A percentile compares a stretch with the other conserved stretches of the same genome.
Evolutionary conservation across 2,888 invertebrate species (phyloP).

Genomic region (Osmoderma eremita): DNA sequence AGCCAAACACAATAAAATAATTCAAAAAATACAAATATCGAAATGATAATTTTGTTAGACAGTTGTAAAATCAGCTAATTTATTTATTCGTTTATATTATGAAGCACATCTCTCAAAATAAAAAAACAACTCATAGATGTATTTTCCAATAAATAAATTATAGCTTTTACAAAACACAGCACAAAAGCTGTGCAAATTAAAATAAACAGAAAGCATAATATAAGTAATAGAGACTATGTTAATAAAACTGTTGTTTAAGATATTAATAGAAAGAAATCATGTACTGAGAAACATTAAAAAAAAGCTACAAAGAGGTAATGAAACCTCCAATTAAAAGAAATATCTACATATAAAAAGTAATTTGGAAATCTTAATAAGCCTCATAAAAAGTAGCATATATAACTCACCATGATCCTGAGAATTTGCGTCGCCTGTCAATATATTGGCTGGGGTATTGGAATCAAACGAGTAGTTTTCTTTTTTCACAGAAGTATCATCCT

Average conservation of each 20-base stretch:
- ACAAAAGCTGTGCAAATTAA: too few species aligned
- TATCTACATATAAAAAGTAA: conserved; percentile 1
- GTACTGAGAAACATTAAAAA: not conserved
- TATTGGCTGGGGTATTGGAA: conserved; percentile 30
- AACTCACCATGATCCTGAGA: conserved; percentile 51
- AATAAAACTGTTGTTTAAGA: not conserved
- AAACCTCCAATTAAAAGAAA: not conserved
- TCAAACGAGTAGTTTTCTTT: conserved; percentile 43
- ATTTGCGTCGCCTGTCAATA: conserved; percentile 42
- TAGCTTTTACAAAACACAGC: conserved; percentile 15
- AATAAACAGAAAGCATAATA: not conserved
- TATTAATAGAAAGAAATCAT: conserved; percentile 2
- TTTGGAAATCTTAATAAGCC: conserved; percentile 16
- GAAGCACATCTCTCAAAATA: not conserved
- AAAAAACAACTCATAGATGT: not conserved
- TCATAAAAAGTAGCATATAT: conserved; percentile 23
- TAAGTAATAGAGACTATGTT: conserved; percentile 1
- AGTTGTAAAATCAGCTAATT: conserved; percentile 11
- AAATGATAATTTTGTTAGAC: not conserved
- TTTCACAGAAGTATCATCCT: conserved; percentile 45
- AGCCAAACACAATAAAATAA: conserved; percentile 40
- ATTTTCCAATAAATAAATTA: conserved; percentile 7
- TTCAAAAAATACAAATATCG: conserved; percentile 20
- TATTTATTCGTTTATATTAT: conserved; percentile 5
- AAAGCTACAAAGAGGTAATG: conserved; percentile 12